Base-by-base conservation (phyloP, 1,140 invertebrate species). In the Yoshiicerus persimilis region DNA sequence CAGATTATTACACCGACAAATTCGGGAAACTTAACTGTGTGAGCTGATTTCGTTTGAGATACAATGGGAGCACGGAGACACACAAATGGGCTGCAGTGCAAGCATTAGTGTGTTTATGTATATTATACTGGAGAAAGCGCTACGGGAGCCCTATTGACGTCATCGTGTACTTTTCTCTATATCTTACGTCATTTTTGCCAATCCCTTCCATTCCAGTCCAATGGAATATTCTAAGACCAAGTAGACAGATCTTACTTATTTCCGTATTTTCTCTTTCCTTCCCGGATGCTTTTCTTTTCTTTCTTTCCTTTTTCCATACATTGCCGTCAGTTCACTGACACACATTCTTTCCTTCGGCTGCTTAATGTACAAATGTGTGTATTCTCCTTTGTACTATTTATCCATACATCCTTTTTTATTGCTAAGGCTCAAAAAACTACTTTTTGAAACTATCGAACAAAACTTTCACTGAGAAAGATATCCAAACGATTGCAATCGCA, bases 301-400 rank as follows among this genome's bases (percentile, higher is more conserved):
- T 80, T 34, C 66, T 70, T 70, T 70, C 64, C 64, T 70, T 9
- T 70, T 70, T 70, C 13, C 16, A 56, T 56, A 56, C 64, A 38
- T 16, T 80, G 32, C 34, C 75, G n/a, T 80, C 75, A 80, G 75
- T 80, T 80, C 30, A 80, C 75, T 80, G 75, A 80, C 75, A 80
- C 75, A 80, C 30, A 80, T 80, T 36, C 34, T 6, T 20, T 80
- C 38, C 20, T 3, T 20, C 20, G 36, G 11, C 6, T 38, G 75
- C 75, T 80, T 30, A 11, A 32, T 13, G 11, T 0, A 70, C 66
- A 13, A 30, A 10, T 4, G n/a, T n/a, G n/a, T n/a, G n/a, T n/a
- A n/a, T n/a, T n/a, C n/a, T n/a, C n/a, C n/a, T n/a, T n/a, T n/a
- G n/a, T n/a, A n/a, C n/a, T n/a, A n/a, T n/a, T n/a, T n/a, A n/a